These are phyloP conservation scores for Neostethus bicornis DNA, from an alignment of 2,797 vertebrate species.

Conservation along the genomic window DNA sequence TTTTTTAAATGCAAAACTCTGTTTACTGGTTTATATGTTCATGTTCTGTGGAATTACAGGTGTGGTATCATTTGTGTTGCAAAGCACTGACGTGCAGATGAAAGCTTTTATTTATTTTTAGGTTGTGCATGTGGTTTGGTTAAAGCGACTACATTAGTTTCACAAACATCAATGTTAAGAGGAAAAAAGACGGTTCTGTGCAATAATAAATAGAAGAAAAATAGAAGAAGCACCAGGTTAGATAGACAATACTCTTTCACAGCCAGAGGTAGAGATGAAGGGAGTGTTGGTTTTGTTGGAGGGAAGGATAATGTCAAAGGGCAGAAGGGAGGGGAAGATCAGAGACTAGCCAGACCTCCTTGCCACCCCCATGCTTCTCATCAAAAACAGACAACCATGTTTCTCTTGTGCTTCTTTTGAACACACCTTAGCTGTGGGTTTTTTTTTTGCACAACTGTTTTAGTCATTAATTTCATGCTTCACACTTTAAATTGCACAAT, in stretches of 20 bases:
- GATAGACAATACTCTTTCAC: constrained; percentile 46
- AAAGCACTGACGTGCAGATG: constrained; percentile 57
- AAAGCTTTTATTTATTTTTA: constrained; percentile 58
- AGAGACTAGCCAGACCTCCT: constrained; percentile 27
- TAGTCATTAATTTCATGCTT: too few relatives aligned
- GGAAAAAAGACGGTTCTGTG: constrained; percentile 44
- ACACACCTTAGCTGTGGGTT: background rate
- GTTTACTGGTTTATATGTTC: constrained; percentile 20
- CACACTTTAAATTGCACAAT: too few relatives aligned
- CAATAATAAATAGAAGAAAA: constrained; percentile 1
- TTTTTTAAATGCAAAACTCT: background rate
- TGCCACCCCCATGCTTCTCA: background rate
- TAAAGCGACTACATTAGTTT: constrained; percentile 54
- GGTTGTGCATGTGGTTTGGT: constrained; percentile 41
- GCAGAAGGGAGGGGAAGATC: constrained; percentile 45
- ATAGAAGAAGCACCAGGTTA: constrained; percentile 8
- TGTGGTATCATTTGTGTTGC: constrained; percentile 44
- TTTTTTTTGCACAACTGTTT: background rate
- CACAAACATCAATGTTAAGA: constrained; percentile 35
- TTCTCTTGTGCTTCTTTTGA: background rate
- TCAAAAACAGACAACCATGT: background rate
- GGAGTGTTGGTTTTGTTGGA: constrained; percentile 39
- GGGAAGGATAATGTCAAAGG: constrained; percentile 26
- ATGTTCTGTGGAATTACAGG: constrained; percentile 37
- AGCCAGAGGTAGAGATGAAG: constrained; percentile 55